phyloP scores from a whole-genome alignment of 35 echinoderm and acorn worm species.

The Chiridota heheva region DNA sequence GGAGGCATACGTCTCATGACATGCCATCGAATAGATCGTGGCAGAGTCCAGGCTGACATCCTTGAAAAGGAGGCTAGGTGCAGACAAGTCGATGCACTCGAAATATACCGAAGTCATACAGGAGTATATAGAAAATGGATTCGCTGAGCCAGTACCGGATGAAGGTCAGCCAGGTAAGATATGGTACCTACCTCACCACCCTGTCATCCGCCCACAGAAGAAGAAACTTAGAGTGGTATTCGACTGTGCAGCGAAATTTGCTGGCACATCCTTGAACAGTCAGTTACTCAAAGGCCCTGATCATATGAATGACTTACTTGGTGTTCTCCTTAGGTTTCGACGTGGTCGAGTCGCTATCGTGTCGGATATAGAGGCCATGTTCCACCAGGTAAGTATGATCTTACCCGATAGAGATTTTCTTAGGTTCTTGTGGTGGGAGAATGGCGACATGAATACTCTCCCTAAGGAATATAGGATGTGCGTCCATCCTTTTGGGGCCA shows the following conservation, averaged over 20 bases:
- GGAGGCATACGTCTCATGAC: conserved; percentile 10
- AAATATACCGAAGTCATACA: conserved; percentile 52
- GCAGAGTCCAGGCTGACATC: conserved; percentile 33
- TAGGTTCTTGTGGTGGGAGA: conserved; percentile 34
- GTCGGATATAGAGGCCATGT: conserved; percentile 60
- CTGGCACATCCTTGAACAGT: conserved; percentile 50
- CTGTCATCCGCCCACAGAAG: conserved; percentile 54
- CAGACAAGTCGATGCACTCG: conserved; percentile 14
- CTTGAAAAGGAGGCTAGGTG: neutral
- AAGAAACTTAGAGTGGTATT: conserved; percentile 57
- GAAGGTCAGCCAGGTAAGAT: neutral
- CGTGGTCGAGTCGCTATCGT: conserved; percentile 35
- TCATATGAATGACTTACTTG: conserved; percentile 45
- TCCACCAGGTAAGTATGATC: conserved; percentile 46
- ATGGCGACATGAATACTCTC: neutral
- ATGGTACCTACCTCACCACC: conserved; percentile 60
- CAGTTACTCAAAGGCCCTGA: conserved; percentile 61
- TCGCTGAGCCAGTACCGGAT: conserved; percentile 25
- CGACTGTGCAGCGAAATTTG: conserved; percentile 61
- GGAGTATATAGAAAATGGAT: conserved; percentile 39
- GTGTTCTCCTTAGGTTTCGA: conserved; percentile 54
- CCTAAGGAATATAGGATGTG: conserved; percentile 54
- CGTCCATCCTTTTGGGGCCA: conserved; percentile 17
- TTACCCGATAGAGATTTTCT: conserved; percentile 11
- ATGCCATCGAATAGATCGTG: conserved; percentile 29